Evolutionary conservation across 2,888 invertebrate species (phyloP).

Genomic region (Agriotes lineatus): DNA sequence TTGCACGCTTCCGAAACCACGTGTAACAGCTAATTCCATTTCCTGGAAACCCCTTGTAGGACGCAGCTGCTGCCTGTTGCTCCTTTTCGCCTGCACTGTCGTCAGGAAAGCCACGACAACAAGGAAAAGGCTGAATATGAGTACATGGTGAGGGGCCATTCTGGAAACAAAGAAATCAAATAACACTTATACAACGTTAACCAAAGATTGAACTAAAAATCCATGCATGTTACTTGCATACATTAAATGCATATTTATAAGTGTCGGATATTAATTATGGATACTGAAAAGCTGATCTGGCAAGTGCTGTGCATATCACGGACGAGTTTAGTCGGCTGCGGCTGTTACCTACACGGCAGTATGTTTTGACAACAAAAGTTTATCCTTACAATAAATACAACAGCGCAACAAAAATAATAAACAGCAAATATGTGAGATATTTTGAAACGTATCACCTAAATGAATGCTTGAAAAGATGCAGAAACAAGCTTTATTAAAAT

Average conservation of each 20-base stretch:
- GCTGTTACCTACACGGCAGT: background rate
- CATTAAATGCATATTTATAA: background rate
- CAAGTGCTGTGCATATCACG: conserved; percentile 2
- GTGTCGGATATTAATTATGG: background rate
- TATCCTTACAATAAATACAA: no score
- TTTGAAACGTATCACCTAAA: no score
- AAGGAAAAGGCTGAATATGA: conserved; percentile 53
- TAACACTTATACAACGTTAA: no score
- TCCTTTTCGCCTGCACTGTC: conserved; percentile 57
- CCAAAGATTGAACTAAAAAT: no score
- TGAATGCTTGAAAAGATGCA: no score
- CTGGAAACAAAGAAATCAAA: conserved; percentile 38
- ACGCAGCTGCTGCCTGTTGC: conserved; percentile 69
- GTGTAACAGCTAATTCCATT: conserved; percentile 72
- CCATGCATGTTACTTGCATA: no score
- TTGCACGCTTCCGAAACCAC: conserved; percentile 76
- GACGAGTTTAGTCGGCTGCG: background rate
- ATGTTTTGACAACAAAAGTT: no score
- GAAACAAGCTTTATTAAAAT: no score
- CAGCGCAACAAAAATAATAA: no score
- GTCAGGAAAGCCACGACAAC: conserved; percentile 54
- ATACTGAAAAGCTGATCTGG: background rate
- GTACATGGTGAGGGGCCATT: conserved; percentile 48
- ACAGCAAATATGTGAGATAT: no score
- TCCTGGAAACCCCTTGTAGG: conserved; percentile 76